Evolutionary conservation across 2,113 vertebrate species (phyloP).

Genomic region (Sinocyclocheilus maitianheensis): DNA sequence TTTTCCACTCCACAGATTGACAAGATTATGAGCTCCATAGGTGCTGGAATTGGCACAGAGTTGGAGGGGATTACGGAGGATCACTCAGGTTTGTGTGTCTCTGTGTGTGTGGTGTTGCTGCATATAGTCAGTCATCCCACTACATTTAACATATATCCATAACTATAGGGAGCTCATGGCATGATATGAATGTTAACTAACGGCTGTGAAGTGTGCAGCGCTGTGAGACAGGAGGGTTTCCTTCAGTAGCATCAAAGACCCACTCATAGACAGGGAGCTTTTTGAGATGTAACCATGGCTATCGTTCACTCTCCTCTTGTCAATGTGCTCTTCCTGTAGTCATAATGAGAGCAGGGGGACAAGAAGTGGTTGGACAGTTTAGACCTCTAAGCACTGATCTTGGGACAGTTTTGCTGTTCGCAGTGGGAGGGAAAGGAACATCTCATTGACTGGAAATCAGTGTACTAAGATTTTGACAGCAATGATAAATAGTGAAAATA

Average conservation of each 20-base stretch:
- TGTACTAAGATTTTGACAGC: not conserved
- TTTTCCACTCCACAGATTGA: conserved; percentile 83
- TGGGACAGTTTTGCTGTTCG: not conserved
- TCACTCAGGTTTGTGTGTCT: conserved; percentile 73
- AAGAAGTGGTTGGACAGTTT: conserved; percentile 30
- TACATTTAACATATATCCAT: conserved; percentile 7
- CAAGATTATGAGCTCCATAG: conserved; percentile 98
- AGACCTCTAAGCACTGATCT: conserved; percentile 15
- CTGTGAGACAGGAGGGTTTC: conserved; percentile 20
- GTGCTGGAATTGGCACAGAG: conserved; percentile 88
- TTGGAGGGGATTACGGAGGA: conserved; percentile 81
- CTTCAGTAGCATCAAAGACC: conserved; percentile 39
- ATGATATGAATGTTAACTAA: conserved; percentile 6
- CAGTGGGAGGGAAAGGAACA: not conserved
- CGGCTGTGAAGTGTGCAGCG: conserved; percentile 20
- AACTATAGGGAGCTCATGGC: not conserved
- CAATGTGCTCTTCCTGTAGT: conserved; percentile 26
- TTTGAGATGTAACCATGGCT: conserved; percentile 54
- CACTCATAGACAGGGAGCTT: conserved; percentile 30
- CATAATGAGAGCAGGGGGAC: conserved; percentile 36
- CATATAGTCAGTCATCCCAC: not conserved
- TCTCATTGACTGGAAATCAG: not conserved
- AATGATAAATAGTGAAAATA: not conserved
- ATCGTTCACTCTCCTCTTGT: conserved; percentile 15
- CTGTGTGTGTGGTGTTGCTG: conserved; percentile 7